These are phyloP conservation scores for Eulacestoma nigropectus DNA, from an alignment of 2,113 vertebrate species.

Conservation along the genomic window DNA sequence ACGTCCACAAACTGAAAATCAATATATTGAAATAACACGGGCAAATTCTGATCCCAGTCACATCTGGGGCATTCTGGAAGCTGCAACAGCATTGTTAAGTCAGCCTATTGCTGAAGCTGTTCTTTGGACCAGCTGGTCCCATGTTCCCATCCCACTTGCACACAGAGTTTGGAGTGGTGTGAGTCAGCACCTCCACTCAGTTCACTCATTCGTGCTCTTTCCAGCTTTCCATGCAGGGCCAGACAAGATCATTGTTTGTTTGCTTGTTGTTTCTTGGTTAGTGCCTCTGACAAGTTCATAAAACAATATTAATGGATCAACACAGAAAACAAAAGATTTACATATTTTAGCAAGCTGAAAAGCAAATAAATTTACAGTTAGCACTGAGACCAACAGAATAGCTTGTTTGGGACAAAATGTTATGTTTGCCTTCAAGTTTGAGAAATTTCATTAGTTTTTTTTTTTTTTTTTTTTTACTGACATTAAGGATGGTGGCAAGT, in stretches of 20 bases:
- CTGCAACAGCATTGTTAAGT: not conserved
- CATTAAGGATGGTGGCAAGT: not conserved
- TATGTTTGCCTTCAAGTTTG: not conserved
- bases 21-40: rapidly evolving
- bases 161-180: not conserved
- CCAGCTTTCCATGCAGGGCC: not conserved
- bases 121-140: not conserved
- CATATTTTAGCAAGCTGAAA: not conserved
- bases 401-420: not conserved
- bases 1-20: not conserved
- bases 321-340: not conserved
- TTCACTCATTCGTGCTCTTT: not conserved
- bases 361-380: not conserved
- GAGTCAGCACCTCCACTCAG: not conserved
- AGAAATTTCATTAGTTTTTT: not conserved
- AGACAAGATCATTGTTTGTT: not conserved
- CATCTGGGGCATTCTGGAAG: not conserved
- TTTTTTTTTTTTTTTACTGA: not conserved
- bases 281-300: not conserved
- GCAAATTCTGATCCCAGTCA: rapidly evolving
- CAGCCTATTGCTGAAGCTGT: not conserved
- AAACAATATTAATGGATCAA: not conserved
- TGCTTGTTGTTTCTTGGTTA: not conserved
- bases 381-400: not conserved
- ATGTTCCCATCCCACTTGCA: not conserved